Evolutionary conservation across 2,888 invertebrate species (phyloP).

Genomic region (Drosophila leonis): DNA sequence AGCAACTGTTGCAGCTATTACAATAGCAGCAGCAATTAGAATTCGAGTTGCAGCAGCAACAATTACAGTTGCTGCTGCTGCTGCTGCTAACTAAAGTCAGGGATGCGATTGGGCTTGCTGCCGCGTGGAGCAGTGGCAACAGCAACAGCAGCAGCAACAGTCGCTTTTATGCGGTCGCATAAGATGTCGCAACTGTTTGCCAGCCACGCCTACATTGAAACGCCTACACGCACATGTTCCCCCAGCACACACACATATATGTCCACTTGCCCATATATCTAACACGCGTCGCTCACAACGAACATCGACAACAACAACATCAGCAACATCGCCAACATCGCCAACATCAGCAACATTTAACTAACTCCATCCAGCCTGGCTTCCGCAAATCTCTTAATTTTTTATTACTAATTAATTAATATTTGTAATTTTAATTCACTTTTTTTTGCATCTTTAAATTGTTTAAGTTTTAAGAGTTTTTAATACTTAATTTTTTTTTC

Average conservation of each 20-base stretch:
- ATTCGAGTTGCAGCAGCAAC: neutral
- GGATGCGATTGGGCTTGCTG: conserved; percentile 16
- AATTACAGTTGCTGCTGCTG: neutral
- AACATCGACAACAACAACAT: conserved; percentile 33
- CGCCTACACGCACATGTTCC: conserved; percentile 39
- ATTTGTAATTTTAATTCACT: conserved; percentile 21
- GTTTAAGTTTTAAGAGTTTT: conserved; percentile 7
- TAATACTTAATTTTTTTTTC: conserved; percentile 27
- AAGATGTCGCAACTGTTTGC: conserved; percentile 69
- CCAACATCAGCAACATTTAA: conserved; percentile 17
- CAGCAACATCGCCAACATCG: conserved; percentile 26
- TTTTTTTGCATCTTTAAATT: conserved; percentile 22
- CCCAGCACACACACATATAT: conserved; percentile 57
- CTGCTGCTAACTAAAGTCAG: neutral
- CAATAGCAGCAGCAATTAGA: neutral
- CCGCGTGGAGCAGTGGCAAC: conserved; percentile 24
- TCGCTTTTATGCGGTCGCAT: conserved; percentile 83
- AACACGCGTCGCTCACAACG: conserved; percentile 51
- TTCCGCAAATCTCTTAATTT: conserved; percentile 33
- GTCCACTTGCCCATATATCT: conserved; percentile 53
- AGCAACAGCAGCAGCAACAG: conserved; percentile 41
- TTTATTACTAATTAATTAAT: conserved; percentile 1
- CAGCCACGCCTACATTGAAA: conserved; percentile 37
- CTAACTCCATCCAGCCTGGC: conserved; percentile 57
- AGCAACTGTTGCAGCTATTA: neutral